These are phyloP conservation scores for Atta cephalotes DNA, from an alignment of 1,140 invertebrate species.

Conservation along the genomic window DNA sequence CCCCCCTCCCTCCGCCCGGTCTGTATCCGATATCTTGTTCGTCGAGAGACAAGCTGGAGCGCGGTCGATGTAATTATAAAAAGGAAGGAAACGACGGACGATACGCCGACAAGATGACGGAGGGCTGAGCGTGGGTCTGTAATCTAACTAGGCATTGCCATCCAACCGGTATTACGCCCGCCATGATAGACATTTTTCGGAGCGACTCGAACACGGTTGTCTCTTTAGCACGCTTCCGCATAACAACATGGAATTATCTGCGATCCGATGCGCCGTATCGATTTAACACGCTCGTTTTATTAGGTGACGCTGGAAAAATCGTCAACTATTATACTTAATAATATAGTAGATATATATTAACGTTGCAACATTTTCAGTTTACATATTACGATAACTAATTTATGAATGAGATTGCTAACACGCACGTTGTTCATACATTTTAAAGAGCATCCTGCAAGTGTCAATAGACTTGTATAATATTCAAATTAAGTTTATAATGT, in stretches of 20 bases:
- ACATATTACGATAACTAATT: constrained; percentile 8
- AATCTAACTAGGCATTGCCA: constrained; percentile 72
- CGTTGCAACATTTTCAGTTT: constrained; percentile 7
- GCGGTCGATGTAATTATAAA: constrained; percentile 74
- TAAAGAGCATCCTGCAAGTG: not conserved
- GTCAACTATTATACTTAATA: not conserved
- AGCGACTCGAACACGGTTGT: constrained; percentile 61
- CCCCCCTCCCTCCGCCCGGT: not conserved
- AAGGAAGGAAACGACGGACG: constrained; percentile 65
- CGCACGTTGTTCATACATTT: not conserved
- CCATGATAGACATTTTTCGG: constrained; percentile 70
- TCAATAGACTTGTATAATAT: not conserved
- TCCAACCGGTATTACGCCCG: constrained; percentile 66
- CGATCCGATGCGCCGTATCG: constrained; percentile 61
- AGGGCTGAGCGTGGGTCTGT: constrained; percentile 48
- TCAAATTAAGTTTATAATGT: not conserved
- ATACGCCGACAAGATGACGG: constrained; percentile 54
- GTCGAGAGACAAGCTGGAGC: constrained; percentile 11
- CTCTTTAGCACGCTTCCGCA: constrained; percentile 57
- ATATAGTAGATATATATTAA: constrained; percentile 1
- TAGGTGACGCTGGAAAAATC: constrained; percentile 10
- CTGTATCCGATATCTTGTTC: constrained; percentile 65
- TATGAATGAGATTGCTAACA: constrained; percentile 5
- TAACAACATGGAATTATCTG: constrained; percentile 66
- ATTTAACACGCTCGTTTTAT: constrained; percentile 65